Conservation (phyloP, 2,113 vertebrate species). For the Passerina amoena region DNA sequence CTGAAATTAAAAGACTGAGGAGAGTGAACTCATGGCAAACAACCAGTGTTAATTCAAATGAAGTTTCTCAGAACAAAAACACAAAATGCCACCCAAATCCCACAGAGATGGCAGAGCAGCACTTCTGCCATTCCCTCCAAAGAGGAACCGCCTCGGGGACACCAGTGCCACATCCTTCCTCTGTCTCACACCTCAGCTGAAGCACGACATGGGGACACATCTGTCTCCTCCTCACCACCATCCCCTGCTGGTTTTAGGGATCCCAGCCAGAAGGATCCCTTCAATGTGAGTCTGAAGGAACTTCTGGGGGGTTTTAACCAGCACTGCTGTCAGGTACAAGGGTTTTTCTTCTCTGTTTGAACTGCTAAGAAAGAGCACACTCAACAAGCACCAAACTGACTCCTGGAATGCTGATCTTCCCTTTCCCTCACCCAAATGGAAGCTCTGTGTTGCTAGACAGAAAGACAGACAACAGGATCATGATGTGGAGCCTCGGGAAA, state of each 20-base stretch:
- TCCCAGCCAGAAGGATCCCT: not conserved
- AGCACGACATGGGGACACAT: not conserved
- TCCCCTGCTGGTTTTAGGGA: not conserved
- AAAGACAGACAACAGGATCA: not conserved
- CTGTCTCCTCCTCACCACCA: not conserved
- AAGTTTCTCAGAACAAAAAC: not conserved
- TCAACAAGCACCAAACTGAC: not conserved
- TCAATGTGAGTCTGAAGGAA: fast-evolving
- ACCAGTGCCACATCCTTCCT: not conserved
- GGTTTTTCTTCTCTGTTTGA: not conserved
- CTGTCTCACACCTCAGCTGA: not conserved
- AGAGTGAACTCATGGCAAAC: not conserved
- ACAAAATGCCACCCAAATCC: fast-evolving
- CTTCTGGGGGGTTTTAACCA: fast-evolving
- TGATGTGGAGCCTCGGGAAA: not conserved
- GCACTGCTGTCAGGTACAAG: fast-evolving
- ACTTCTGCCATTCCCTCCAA: not conserved
- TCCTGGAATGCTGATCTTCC: not conserved
- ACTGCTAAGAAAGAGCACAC: not conserved
- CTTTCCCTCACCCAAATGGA: too few relatives aligned
- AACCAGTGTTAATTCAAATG: fast-evolving
- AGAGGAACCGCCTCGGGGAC: not conserved
- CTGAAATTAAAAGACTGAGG: not conserved
- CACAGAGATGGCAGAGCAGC: fast-evolving
- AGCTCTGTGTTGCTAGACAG: not conserved